Percentiles rank a stretch among this genome's conserved stretches.
Evolutionary conservation across 2,113 vertebrate species (phyloP).

Genomic region (Hippolais icterina): DNA sequence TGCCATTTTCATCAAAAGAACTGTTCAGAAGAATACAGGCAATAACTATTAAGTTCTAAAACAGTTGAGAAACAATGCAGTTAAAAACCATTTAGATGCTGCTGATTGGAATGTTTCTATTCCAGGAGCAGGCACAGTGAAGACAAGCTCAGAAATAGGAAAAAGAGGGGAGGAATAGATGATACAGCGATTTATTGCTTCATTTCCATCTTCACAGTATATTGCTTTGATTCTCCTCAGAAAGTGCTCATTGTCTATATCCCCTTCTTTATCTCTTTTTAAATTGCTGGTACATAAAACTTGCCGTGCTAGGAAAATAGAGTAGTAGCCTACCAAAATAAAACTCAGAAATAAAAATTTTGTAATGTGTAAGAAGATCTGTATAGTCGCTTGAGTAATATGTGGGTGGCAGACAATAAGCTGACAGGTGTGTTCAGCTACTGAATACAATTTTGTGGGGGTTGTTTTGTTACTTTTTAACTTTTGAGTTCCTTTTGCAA

Average conservation of each 20-base stretch:
- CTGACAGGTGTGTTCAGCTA: not conserved
- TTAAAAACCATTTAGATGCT: not conserved
- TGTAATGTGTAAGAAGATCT: not conserved
- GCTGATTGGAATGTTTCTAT: not conserved
- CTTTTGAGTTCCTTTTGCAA: not conserved
- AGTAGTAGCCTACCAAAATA: not conserved
- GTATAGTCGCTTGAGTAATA: not conserved
- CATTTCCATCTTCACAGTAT: not conserved
- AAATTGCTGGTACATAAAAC: not conserved
- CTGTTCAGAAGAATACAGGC: not conserved
- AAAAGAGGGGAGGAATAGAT: not conserved
- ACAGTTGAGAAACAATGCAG: not conserved
- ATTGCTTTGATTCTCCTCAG: not conserved
- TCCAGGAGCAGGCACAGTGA: not conserved
- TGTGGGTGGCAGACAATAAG: not conserved
- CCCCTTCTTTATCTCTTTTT: not conserved
- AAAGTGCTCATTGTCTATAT: not conserved
- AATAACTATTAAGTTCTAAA: not conserved
- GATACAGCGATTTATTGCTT: not conserved
- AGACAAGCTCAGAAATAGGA: not conserved
- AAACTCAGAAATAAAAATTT: not conserved
- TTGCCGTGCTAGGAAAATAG: not conserved
- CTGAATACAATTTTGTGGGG: not conserved
- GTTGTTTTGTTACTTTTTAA: not conserved
- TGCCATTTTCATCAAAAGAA: slow-evolving; percentile 62